phyloP scores from a whole-genome alignment of 2,888 invertebrate genomes.

The Sphaerophoria taeniata region DNA sequence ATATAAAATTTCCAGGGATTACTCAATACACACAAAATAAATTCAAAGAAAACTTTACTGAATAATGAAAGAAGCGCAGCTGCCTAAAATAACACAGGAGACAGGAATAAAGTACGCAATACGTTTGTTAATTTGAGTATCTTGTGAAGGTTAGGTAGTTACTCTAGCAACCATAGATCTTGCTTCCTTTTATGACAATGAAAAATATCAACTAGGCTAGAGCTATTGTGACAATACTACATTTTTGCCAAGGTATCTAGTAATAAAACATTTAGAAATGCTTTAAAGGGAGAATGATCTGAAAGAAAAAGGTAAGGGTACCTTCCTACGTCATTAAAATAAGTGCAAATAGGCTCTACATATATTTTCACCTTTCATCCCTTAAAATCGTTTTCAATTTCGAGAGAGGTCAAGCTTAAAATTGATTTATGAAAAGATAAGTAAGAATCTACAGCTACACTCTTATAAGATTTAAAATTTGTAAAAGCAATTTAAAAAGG shows the following conservation, averaged over 20 bases:
- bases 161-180: not conserved
- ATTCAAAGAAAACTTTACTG: conserved; percentile 24
- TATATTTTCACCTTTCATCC: conserved; percentile 47
- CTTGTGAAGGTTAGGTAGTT: conserved; percentile 43
- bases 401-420: not conserved
- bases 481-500: no score
- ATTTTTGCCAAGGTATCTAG: no score
- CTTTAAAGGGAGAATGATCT: conserved; percentile 5
- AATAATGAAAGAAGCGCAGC: conserved; percentile 56
- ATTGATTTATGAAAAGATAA: conserved; percentile 12
- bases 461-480: no score
- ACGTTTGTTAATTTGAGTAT: not conserved
- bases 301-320: no score
- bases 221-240: conserved; percentile 30
- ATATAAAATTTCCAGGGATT: conserved; percentile 31
- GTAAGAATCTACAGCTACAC: not conserved
- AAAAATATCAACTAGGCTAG: conserved; percentile 49
- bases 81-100: conserved; percentile 33
- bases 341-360: conserved; percentile 2
- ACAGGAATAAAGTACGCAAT: conserved; percentile 20
- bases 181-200: conserved; percentile 32
- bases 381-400: conserved; percentile 45
- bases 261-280: conserved; percentile 25
- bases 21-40: conserved; percentile 15
- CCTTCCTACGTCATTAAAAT: conserved; percentile 51